Conservation (phyloP, 2,888 invertebrate genomes). For the Cataglyphis rosenhaueri region DNA sequence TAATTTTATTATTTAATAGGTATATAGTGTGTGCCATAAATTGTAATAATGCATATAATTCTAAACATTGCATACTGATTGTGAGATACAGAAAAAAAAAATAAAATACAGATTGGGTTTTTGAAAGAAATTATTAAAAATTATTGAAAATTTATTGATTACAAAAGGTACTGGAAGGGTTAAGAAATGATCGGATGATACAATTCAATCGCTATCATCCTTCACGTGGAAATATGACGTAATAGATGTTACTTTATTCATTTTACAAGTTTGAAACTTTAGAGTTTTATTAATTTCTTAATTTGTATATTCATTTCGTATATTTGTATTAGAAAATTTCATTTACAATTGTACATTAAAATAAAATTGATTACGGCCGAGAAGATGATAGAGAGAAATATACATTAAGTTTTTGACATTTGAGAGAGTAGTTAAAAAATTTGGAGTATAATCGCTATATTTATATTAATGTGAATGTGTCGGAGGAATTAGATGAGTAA, state of each 20-base stretch:
- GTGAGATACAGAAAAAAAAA: background rate
- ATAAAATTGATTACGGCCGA: background rate
- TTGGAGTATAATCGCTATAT: background rate
- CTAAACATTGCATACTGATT: background rate
- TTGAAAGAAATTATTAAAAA: background rate
- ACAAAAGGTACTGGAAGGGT: constrained; percentile 34
- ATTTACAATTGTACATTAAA: constrained; percentile 59
- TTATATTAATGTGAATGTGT: background rate
- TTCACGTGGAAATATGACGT: background rate
- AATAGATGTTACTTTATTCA: constrained; percentile 7
- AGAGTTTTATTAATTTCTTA: too few species aligned
- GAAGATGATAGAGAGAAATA: background rate
- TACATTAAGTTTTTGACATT: constrained; percentile 15
- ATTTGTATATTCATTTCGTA: background rate
- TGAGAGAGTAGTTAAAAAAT: background rate
- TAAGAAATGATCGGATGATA: constrained; percentile 14
- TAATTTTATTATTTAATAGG: constrained; percentile 10
- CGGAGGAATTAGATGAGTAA: background rate
- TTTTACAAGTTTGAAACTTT: background rate
- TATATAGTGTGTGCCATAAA: constrained; percentile 10
- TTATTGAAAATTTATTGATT: background rate
- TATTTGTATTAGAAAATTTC: constrained; percentile 24
- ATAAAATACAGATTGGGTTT: background rate
- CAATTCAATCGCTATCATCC: background rate
- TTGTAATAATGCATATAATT: constrained; percentile 9